phyloP scores from a whole-genome alignment of 2,888 invertebrate species.

The Andrena hattorfiana region DNA sequence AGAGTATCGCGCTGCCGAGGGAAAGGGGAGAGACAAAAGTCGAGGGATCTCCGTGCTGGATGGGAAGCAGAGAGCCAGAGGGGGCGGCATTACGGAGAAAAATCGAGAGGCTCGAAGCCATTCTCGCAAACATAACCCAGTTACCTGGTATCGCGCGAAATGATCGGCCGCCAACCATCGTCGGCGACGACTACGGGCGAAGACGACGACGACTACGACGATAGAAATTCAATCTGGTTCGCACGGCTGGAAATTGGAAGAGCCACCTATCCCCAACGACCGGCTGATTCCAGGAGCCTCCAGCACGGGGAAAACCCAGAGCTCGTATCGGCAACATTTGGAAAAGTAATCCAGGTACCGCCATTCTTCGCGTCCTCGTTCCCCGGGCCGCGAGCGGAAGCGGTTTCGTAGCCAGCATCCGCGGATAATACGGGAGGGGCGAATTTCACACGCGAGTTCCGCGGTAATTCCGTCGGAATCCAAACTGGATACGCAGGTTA shows the following conservation, averaged over 20 bases:
- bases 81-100: slow-evolving; percentile 69
- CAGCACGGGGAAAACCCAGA: slow-evolving; percentile 42
- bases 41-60: slow-evolving; percentile 4
- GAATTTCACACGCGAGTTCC: slow-evolving; percentile 66
- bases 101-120: slow-evolving; percentile 73
- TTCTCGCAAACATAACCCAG: slow-evolving; percentile 80
- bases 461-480: slow-evolving; percentile 64
- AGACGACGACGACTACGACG: slow-evolving; percentile 70
- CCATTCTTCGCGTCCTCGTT: slow-evolving; percentile 72
- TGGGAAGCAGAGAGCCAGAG: slow-evolving; percentile 12
- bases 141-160: slow-evolving; percentile 79
- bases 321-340: slow-evolving; percentile 68
- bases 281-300: slow-evolving; percentile 60
- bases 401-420: slow-evolving; percentile 54
- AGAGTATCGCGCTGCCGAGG: slow-evolving; percentile 22
- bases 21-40: slow-evolving; percentile 20
- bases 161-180: slow-evolving; percentile 77
- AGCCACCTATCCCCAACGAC: slow-evolving; percentile 71
- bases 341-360: slow-evolving; percentile 77
- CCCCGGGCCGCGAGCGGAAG: slow-evolving; percentile 23
- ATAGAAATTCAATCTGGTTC: slow-evolving; percentile 83
- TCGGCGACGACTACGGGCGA: slow-evolving; percentile 50
- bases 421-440: slow-evolving; percentile 63
- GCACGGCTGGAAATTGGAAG: slow-evolving; percentile 81
- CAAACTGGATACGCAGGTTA: slow-evolving; percentile 52